These are phyloP conservation scores for Vanessa cardui DNA, from an alignment of 2,888 invertebrate genomes.

Conservation along the genomic window DNA sequence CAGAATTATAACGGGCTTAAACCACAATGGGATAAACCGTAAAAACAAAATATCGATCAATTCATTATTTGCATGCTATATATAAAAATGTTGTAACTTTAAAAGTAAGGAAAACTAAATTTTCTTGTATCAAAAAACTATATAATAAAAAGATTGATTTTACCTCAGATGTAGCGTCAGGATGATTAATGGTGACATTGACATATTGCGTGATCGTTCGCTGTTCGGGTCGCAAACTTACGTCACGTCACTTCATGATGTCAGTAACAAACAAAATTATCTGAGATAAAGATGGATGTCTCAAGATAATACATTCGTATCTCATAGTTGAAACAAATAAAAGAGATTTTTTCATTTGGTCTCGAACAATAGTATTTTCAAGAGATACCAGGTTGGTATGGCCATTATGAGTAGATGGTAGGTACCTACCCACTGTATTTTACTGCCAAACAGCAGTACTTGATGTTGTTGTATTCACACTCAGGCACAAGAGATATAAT, in stretches of 20 bases:
- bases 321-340: neutral
- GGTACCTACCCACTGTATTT: no score
- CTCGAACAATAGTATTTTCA: no score
- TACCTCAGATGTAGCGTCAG: constrained; percentile 28
- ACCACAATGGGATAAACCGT: no score
- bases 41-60: no score
- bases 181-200: constrained; percentile 39
- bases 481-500: no score
- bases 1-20: no score
- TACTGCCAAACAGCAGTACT: no score
- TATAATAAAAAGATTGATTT: constrained; percentile 27
- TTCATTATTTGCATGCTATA: no score
- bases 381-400: no score
- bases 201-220: constrained; percentile 34
- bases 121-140: neutral
- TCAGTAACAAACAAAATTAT: constrained; percentile 29
- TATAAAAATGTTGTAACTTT: neutral
- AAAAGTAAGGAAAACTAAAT: neutral
- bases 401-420: no score
- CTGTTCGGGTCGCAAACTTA: constrained; percentile 23
- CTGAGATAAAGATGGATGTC: constrained; percentile 27
- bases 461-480: no score
- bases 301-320: neutral
- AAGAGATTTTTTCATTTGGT: no score
- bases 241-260: constrained; percentile 29